Evolutionary conservation across 2,113 vertebrate species (phyloP), one percentile per base, ranked within the genome.

Genomic region (Aphyosemion australe): DNA sequence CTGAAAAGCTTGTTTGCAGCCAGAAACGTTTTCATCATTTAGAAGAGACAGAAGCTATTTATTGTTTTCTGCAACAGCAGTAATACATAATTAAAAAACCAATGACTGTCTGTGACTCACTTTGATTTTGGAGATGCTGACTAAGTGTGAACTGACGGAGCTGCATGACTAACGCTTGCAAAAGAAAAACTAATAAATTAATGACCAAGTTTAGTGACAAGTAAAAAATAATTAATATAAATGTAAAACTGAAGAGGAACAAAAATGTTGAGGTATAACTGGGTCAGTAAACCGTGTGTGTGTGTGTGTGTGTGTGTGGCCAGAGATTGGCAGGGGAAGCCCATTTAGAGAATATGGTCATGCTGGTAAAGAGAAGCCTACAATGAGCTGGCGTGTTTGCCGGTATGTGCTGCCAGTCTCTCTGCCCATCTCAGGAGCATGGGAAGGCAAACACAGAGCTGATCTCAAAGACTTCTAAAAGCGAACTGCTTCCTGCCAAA

Each of bases 371-470:
- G 45, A 60, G 56, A 42, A 52, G 83, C 59, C 64, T 72, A 84
- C 83, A 84, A 78, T 65, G 67, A 78, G 68, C 65, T 80, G 85
- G 82, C 84, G 51, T 70, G 72, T 82, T 64, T 50, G 52, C 62
- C 1, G 34, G 63, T 54, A 75, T 41, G 74, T 76, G 78, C 62
- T 83, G 89, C 87, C 84, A 87, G 83, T 77, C 72, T 66, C 11
- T 62, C 65, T 64, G 45, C 64, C 79, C 18, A 63, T 83, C 81
- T 86, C 81, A 71, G 80, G 76, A 87, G 82, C 89, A 88, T 92
- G 91, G 92, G 92, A 93, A 93, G 84, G 82, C 90, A 92, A 92
- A 93, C 91, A 92, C 71, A 79, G 82, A 73, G 52, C 51, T 48
- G 56, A 83, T 91, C 90, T 88, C 92, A 90, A 88, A 88, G 79